Evolutionary conservation across 2,888 invertebrate genomes (phyloP), one percentile per base, ranked within the genome.

Genomic region (Heliconius sara): DNA sequence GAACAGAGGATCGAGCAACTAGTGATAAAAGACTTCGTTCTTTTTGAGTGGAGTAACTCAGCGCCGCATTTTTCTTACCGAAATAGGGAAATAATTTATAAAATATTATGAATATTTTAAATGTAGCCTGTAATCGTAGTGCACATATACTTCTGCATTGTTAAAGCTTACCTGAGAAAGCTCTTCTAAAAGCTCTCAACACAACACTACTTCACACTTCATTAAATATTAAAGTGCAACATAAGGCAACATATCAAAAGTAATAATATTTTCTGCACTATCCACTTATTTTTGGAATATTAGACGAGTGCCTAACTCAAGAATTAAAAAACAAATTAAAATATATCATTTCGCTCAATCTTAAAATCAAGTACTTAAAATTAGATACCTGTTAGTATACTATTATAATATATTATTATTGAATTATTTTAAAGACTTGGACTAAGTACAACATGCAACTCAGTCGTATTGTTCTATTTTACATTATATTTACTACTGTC

Each of bases 401-500:
- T 19, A 22, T 60, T 60, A n/a, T 60, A n/a, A 43, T 43, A 25
- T 16, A n/a, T 39, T n/a, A 16, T n/a, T 68, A 39, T n/a, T 2
- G 27, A 43, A 43, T 66, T 65, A 25, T 22, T 71, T 71, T 16
- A 22, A 77, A 70, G 63, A 73, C 57, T 67, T 66, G 57, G 66
- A 73, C 73, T 67, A 39, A 60, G 71, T 27, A 70, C 39, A 39
- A 39, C 67, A 75, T 67, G 72, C 70, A 79, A 52, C 65, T 82
- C 79, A 80, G 80, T 81, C 80, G 77, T 79, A 77, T 67, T 68
- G 77, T 81, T 72, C 65, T 73, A 79, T 76, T 83, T 80, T 76
- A 79, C 63, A 77, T 77, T 68, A 77, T 83, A 81, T 81, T 83
- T 81, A 82, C 80, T 75, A 65, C 65, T 71, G 79, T 81, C 80